Evolutionary conservation across 1,140 invertebrate genomes (phyloP), one percentile per base, ranked within the genome.

Genomic region (Lasioglossum albipes): DNA sequence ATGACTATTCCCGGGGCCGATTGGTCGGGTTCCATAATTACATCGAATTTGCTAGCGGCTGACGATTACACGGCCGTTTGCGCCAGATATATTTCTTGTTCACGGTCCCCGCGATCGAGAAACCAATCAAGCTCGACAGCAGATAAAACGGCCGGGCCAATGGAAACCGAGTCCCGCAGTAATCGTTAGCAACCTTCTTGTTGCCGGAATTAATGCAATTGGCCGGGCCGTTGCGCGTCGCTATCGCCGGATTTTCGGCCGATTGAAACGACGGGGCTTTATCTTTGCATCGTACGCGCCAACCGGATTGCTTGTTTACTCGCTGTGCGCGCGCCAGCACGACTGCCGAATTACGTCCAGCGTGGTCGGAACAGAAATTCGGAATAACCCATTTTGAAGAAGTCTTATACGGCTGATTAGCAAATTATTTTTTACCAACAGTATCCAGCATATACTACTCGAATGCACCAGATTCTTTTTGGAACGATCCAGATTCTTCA

Each of bases 151-250:
- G 27, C 27, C 9, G 20, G 45, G 59, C 31, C 31, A 31, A 13
- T 62, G 31, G 74, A n/a, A 59, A 59, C 7, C 22, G 72, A 42
- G 54, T 4, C 22, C 52, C 57, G 68, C 69, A 82, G 82, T 87
- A 87, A 86, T 87, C 84, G 79, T 86, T 87, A 87, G 82, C 61
- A 69, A 79, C 72, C 57, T 84, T 87, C 84, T 84, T 84, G 84
- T 87, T 79, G 65, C 65, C 54, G 67, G 86, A 87, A 87, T 84
- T 82, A 87, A 87, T 87, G 86, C 84, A 79, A 87, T 87, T 86
- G 77, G 22, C 72, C 72, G 52, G 31, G 27, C 61, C 41, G 52
- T 74, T 71, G 76, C 22, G 54, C 76, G 42, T 67, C 79, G n/a
- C 71, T 68, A 75, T 77, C 83, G 66, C 70, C 36, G 83, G 70